phyloP scores from a whole-genome alignment of 1,140 invertebrate genomes.

The Microvelia longipes region DNA sequence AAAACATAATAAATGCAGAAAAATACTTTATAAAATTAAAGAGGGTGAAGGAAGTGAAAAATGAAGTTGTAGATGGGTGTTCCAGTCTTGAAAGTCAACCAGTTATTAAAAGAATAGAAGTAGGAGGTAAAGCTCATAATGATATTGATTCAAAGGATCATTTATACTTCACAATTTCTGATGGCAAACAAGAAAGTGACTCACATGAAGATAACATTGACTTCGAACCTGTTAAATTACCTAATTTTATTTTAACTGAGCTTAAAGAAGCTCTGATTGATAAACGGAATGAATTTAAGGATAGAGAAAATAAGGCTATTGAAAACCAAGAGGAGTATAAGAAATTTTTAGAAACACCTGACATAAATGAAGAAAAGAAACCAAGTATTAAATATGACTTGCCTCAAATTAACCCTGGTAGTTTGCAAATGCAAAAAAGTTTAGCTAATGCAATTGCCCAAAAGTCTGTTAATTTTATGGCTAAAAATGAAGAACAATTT shows the following conservation, averaged over 20 bases:
- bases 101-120: background rate
- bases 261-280: background rate
- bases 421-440: background rate
- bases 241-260: background rate
- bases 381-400: background rate
- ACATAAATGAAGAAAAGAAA: background rate
- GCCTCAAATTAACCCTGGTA: background rate
- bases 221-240: background rate
- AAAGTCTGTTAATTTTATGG: background rate
- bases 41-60: background rate
- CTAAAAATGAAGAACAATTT: background rate
- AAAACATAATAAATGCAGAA: background rate
- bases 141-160: background rate
- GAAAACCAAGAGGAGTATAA: background rate
- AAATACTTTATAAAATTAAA: background rate
- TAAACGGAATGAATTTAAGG: background rate
- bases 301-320: background rate
- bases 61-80: background rate
- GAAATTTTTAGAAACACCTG: background rate
- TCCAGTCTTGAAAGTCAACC: background rate
- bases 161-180: background rate
- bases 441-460: background rate
- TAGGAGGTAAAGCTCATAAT: background rate
- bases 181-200: background rate
- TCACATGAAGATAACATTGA: too few relatives aligned